These are phyloP conservation scores for Odontamblyopus lacepedii DNA, from an alignment of 2,797 vertebrate genomes.

Conservation along the genomic window DNA sequence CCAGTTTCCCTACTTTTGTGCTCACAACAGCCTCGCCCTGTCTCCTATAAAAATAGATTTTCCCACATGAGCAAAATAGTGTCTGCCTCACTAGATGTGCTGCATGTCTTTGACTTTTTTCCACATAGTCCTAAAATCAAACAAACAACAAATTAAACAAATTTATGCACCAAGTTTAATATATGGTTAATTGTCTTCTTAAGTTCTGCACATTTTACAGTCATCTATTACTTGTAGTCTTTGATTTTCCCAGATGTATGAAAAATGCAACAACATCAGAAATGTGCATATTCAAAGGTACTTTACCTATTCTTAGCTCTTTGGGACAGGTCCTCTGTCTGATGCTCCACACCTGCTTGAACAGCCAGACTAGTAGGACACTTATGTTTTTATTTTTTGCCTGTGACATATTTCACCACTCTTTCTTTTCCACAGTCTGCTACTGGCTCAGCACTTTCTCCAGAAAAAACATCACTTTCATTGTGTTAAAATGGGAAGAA, in stretches of 20 bases:
- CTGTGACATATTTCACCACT: no score
- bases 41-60: slow-evolving; percentile 75
- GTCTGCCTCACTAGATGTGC: slow-evolving; percentile 36
- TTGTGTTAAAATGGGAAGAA: no score
- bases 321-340: not conserved
- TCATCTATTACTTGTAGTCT: not conserved
- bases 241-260: not conserved
- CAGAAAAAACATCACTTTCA: no score
- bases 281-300: no score
- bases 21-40: slow-evolving; percentile 74
- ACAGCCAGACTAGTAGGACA: not conserved
- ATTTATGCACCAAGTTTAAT: not conserved
- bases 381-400: no score
- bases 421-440: no score
- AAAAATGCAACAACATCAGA: not conserved
- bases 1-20: slow-evolving; percentile 72
- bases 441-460: no score
- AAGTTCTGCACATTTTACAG: not conserved
- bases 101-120: not conserved
- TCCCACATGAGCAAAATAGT: slow-evolving; percentile 64
- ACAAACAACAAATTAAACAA: not conserved
- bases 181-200: not conserved
- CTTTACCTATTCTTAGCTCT: not conserved
- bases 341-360: not conserved
- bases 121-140: not conserved